phyloP scores from a whole-genome alignment of 1,140 invertebrate species.

The Penaeus chinensis region DNA sequence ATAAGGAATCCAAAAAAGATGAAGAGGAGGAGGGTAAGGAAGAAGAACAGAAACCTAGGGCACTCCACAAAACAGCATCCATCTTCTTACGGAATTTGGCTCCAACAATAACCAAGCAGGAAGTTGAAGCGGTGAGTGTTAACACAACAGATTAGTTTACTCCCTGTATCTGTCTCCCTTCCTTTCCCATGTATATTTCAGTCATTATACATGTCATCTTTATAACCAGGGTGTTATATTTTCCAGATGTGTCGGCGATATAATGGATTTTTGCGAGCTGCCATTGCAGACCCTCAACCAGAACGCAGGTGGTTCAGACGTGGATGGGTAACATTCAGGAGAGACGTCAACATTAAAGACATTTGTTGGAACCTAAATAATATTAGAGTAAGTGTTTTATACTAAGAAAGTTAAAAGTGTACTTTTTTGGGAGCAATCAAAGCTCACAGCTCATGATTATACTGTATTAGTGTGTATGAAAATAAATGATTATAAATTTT shows the following conservation, averaged over 20 bases:
- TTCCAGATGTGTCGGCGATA: slow-evolving; percentile 91
- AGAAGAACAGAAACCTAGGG: slow-evolving; percentile 66
- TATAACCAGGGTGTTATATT: not conserved
- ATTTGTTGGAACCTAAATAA: slow-evolving; percentile 99
- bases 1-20: slow-evolving; percentile 66
- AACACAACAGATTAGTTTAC: not conserved
- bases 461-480: slow-evolving; percentile 29
- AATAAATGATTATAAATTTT: slow-evolving; percentile 19
- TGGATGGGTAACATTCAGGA: slow-evolving; percentile 98
- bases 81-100: slow-evolving; percentile 97
- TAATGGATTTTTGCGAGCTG: slow-evolving; percentile 94
- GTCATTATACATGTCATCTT: not conserved
- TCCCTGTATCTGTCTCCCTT: slow-evolving; percentile 3
- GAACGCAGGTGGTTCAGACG: slow-evolving; percentile 94
- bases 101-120: slow-evolving; percentile 94
- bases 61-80: slow-evolving; percentile 91
- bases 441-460: not conserved
- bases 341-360: slow-evolving; percentile 98
- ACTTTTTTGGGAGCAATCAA: not conserved
- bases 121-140: slow-evolving; percentile 90
- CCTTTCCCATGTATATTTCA: not conserved
- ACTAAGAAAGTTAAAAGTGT: not conserved
- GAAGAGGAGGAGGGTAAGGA: slow-evolving; percentile 67
- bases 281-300: slow-evolving; percentile 95
- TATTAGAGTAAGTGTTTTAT: slow-evolving; percentile 77